These are phyloP conservation scores for Adoxophyes honmai DNA, from an alignment of 1,140 invertebrate genomes.

Conservation along the genomic window DNA sequence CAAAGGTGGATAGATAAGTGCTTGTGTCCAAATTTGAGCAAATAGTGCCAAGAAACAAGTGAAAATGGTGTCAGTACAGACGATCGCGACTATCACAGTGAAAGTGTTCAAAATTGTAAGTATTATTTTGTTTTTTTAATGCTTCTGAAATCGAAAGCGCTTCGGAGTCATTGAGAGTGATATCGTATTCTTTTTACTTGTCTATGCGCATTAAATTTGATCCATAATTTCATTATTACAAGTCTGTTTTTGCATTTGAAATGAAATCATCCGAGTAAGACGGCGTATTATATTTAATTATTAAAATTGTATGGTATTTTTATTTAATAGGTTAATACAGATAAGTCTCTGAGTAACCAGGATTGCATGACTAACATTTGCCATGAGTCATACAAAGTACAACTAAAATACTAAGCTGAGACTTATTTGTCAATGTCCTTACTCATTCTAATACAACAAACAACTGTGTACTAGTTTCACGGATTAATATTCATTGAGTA, in stretches of 20 bases:
- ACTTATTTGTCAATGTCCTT: neutral
- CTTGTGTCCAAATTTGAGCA: slow-evolving; percentile 20
- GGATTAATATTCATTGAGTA: too few relatives aligned
- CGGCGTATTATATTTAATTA: too few relatives aligned
- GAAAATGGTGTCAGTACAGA: slow-evolving; percentile 86
- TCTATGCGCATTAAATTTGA: too few relatives aligned
- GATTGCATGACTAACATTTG: neutral
- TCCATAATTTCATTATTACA: too few relatives aligned
- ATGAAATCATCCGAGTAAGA: too few relatives aligned
- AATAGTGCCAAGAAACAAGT: slow-evolving; percentile 25
- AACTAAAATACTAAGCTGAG: slow-evolving; percentile 6
- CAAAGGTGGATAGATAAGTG: slow-evolving; percentile 10
- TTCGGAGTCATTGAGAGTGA: neutral
- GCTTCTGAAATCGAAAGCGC: neutral
- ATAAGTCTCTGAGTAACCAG: neutral
- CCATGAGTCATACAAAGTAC: neutral
- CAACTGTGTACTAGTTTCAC: too few relatives aligned
- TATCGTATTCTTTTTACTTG: too few relatives aligned
- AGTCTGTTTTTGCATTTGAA: too few relatives aligned
- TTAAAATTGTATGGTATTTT: neutral
- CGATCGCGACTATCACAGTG: slow-evolving; percentile 85
- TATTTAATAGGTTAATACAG: neutral
- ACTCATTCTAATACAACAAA: neutral
- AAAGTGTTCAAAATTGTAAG: slow-evolving; percentile 89
- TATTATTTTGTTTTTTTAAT: slow-evolving; percentile 33